Percentiles rank a stretch among this genome's conserved stretches.
phyloP scores from a whole-genome alignment of 2,113 vertebrate species.

The Pheucticus melanocephalus region DNA sequence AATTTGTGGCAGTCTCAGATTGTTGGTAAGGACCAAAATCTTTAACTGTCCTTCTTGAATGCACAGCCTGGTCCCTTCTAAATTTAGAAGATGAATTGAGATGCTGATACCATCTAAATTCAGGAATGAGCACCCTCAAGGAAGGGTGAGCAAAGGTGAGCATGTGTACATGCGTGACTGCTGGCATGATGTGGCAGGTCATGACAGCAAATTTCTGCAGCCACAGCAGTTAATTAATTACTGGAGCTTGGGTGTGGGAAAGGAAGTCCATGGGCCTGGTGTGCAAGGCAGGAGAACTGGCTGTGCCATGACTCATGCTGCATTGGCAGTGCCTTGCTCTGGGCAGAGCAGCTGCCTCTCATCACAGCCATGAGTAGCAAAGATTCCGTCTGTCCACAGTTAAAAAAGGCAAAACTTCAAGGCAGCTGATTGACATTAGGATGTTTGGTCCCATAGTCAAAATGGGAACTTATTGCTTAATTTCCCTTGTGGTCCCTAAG shows the following conservation, averaged over 20 bases:
- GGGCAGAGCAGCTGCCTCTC: neutral
- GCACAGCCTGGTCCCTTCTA: neutral
- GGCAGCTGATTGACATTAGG: neutral
- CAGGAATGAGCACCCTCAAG: neutral
- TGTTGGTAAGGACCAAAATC: neutral
- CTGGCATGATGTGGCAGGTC: neutral
- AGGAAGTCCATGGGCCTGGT: neutral
- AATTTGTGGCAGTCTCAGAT: neutral
- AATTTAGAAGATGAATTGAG: neutral
- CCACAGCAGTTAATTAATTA: neutral
- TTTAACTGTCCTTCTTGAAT: neutral
- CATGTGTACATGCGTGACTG: rapidly evolving
- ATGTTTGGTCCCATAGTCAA: neutral
- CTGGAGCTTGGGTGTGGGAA: neutral
- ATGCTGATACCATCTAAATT: neutral
- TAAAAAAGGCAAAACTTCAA: neutral
- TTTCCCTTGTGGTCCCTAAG: rapidly evolving
- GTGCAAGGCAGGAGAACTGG: neutral
- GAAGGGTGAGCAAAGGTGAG: neutral
- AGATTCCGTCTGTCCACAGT: neutral
- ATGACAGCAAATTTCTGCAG: neutral
- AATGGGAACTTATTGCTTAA: neutral
- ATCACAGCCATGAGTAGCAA: neutral
- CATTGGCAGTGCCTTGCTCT: neutral
- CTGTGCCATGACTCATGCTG: rapidly evolving